A percentile compares a stretch with the other conserved stretches of the same genome.
These are phyloP conservation scores for Rhabdornis inornatus DNA, from an alignment of 2,113 vertebrate genomes.

Conservation along the genomic window DNA sequence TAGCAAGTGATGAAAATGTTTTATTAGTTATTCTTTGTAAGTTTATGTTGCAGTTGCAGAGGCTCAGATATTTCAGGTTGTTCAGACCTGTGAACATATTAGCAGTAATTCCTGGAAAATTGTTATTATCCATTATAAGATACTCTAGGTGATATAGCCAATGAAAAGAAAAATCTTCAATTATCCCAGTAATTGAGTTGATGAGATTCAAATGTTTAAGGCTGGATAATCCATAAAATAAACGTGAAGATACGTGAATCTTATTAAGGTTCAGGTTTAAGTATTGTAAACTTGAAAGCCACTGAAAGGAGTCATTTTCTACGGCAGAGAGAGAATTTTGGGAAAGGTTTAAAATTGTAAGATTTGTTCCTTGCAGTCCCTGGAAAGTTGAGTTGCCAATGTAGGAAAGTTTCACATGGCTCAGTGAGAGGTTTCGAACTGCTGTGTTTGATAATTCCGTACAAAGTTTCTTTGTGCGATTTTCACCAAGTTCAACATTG, in stretches of 20 bases:
- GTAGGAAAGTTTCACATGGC: constrained; percentile 61
- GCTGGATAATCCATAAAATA: constrained; percentile 81
- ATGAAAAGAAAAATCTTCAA: constrained; percentile 86
- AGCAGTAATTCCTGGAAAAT: constrained; percentile 66
- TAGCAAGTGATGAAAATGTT: constrained; percentile 83
- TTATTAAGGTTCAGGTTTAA: constrained; percentile 80
- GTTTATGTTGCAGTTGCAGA: constrained; percentile 74
- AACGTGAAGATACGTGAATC: constrained; percentile 71
- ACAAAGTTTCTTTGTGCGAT: constrained; percentile 70
- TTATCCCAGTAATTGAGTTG: constrained; percentile 68
- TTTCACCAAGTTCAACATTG: constrained; percentile 63
- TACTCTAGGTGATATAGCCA: constrained; percentile 77
- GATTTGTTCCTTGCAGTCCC: constrained; percentile 78
- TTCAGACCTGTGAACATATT: constrained; percentile 83
- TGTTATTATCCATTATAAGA: constrained; percentile 80
- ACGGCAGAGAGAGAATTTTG: constrained; percentile 76
- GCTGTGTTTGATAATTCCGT: constrained; percentile 78
- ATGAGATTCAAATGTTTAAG: constrained; percentile 80
- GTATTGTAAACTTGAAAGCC: constrained; percentile 76
- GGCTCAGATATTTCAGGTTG: constrained; percentile 77
- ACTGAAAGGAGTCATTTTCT: constrained; percentile 77
- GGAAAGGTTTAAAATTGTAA: constrained; percentile 84
- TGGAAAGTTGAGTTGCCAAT: constrained; percentile 74
- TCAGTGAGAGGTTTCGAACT: constrained; percentile 79
- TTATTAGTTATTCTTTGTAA: constrained; percentile 76